These are phyloP conservation scores for Pelagia noctiluca DNA, from an alignment of 30 jellyfish, hydroid and myxozoan species.

Conservation along the genomic window DNA sequence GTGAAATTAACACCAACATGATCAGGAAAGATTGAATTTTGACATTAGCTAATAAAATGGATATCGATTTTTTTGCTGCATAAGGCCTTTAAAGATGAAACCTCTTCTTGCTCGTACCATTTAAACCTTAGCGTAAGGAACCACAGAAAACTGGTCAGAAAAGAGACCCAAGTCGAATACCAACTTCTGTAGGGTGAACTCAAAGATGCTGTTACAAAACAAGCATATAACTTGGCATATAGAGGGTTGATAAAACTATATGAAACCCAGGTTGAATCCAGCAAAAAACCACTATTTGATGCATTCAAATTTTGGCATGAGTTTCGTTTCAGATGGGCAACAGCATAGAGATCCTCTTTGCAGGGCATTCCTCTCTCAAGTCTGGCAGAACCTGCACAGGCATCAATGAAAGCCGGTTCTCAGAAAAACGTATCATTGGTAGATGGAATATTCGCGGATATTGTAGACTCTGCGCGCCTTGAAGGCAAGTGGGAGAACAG, in stretches of 20 bases:
- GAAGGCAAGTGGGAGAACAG: slow-evolving; percentile 35
- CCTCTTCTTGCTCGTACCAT: slow-evolving; percentile 28
- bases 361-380: slow-evolving; percentile 53
- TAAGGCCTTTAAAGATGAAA: too few species aligned
- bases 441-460: slow-evolving; percentile 27
- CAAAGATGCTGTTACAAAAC: slow-evolving; percentile 60
- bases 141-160: slow-evolving; percentile 32
- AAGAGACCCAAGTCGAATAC: slow-evolving; percentile 24
- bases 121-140: slow-evolving; percentile 7
- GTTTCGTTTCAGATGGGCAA: slow-evolving; percentile 35
- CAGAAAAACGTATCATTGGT: slow-evolving; percentile 30
- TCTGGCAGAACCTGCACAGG: slow-evolving; percentile 53
- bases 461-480: slow-evolving; percentile 53
- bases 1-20: too few species aligned
- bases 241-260: slow-evolving; percentile 4
- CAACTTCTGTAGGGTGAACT: slow-evolving; percentile 33
- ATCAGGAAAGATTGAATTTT: too few species aligned
- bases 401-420: slow-evolving; percentile 45
- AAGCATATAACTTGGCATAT: slow-evolving; percentile 44
- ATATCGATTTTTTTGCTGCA: too few species aligned
- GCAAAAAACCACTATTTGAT: slow-evolving; percentile 30
- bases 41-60: too few species aligned
- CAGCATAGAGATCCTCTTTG: slow-evolving; percentile 13
- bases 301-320: slow-evolving; percentile 43
- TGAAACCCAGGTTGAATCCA: slow-evolving; percentile 20